A percentile compares a stretch with the other conserved stretches of the same genome.
Conservation (phyloP, 2,888 invertebrate species). For the Palloptera scutellata region DNA sequence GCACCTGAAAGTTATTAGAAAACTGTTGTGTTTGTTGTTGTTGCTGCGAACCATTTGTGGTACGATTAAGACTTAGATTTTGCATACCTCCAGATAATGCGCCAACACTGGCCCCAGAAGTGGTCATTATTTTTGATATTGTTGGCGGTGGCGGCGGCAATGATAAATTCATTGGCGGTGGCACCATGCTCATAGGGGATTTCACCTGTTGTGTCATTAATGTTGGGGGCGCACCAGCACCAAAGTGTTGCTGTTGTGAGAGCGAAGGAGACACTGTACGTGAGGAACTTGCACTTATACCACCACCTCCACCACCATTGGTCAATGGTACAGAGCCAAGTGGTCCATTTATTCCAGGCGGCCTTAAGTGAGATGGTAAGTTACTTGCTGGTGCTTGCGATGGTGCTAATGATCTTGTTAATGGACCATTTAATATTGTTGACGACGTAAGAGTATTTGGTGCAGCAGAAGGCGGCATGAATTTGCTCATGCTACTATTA, state of each 20-base stretch:
- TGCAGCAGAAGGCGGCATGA: conserved; percentile 44
- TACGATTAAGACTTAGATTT: conserved; percentile 46
- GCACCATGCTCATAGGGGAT: conserved; percentile 6
- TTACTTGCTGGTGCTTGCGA: conserved; percentile 41
- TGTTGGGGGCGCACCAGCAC: conserved; percentile 12
- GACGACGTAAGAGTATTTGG: conserved; percentile 27
- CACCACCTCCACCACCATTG: conserved; percentile 51
- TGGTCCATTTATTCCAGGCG: conserved; percentile 45
- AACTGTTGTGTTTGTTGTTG: conserved; percentile 14
- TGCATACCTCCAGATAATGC: conserved; percentile 48
- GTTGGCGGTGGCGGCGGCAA: conserved; percentile 22
- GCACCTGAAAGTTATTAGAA: conserved; percentile 38
- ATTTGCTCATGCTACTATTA: conserved; percentile 44
- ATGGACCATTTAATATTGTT: conserved; percentile 27
- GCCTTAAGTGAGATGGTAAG: conserved; percentile 51
- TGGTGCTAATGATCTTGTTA: conserved; percentile 26
- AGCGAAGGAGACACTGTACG: conserved; percentile 49
- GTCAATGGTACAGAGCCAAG: conserved; percentile 34
- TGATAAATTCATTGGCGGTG: not conserved
- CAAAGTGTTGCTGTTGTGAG: conserved; percentile 27
- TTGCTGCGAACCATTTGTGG: conserved; percentile 36
- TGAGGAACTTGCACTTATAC: conserved; percentile 56
- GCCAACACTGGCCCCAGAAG: conserved; percentile 14
- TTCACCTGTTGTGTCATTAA: not conserved
- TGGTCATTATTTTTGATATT: not conserved